A percentile compares a stretch with the other conserved stretches of the same genome.
phyloP scores from a whole-genome alignment of 2,113 vertebrate genomes.

The Elgaria multicarinata region DNA sequence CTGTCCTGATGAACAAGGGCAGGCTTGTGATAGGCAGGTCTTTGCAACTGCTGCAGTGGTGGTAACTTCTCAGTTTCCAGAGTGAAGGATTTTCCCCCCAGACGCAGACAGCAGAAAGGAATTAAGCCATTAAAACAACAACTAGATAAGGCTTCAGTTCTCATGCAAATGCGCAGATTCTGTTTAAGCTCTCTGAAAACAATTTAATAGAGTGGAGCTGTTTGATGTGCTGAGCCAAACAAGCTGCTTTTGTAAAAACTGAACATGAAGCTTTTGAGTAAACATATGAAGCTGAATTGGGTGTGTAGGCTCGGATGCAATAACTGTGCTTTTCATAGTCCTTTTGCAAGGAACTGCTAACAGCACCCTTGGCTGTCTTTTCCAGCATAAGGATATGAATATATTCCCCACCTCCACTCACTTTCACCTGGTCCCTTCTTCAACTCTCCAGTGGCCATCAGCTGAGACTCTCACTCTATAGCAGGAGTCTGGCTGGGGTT shows the following conservation, averaged over 20 bases:
- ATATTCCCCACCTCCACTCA: neutral
- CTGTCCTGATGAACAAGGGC: neutral
- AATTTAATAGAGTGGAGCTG: slow-evolving; percentile 58
- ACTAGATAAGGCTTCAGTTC: slow-evolving; percentile 65
- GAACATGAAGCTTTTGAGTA: slow-evolving; percentile 37
- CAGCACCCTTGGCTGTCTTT: neutral
- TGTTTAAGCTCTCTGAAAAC: slow-evolving; percentile 66
- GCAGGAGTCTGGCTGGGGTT: neutral
- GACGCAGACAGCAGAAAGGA: slow-evolving; percentile 30
- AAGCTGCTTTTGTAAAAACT: slow-evolving; percentile 67
- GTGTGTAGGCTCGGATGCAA: neutral
- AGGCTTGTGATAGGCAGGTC: neutral
- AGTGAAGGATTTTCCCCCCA: slow-evolving; percentile 33
- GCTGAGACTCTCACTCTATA: neutral
- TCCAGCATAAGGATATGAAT: neutral
- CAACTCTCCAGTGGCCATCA: neutral
- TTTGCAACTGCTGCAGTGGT: accelerated
- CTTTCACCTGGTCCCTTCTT: neutral
- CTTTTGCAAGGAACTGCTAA: neutral
- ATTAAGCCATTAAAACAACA: slow-evolving; percentile 63
- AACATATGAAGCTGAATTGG: slow-evolving; percentile 18
- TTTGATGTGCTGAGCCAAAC: slow-evolving; percentile 76
- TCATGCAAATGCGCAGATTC: slow-evolving; percentile 74
- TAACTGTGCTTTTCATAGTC: slow-evolving; percentile 3
- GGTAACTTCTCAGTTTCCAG: slow-evolving; percentile 63